Evolutionary conservation across 2,113 vertebrate genomes (phyloP).

Genomic region (Podarcis cretensis): DNA sequence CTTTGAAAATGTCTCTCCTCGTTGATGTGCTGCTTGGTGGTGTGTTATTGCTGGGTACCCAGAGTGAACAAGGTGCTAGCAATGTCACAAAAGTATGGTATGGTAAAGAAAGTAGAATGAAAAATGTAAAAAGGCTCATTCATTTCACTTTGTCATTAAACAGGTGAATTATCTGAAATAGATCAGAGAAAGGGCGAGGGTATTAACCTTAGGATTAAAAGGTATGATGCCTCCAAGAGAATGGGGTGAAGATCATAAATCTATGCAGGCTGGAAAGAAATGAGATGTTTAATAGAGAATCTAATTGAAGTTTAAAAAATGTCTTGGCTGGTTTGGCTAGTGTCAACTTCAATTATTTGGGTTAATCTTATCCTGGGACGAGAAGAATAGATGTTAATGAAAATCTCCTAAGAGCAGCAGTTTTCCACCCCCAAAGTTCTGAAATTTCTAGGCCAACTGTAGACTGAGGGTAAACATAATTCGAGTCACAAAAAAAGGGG

Average conservation of each 20-base stretch:
- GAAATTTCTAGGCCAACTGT: conserved; percentile 13
- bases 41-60: background rate
- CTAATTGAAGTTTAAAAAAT: conserved; percentile 60
- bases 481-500: background rate
- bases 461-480: background rate
- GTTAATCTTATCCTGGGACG: conserved; percentile 12
- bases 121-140: conserved; percentile 42
- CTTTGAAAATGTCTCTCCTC: conserved; percentile 6
- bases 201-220: conserved; percentile 73
- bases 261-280: conserved; percentile 52
- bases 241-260: conserved; percentile 62
- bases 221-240: conserved; percentile 48
- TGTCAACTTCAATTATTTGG: conserved; percentile 48
- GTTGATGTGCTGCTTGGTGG: background rate
- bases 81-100: conserved; percentile 27
- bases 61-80: conserved; percentile 23
- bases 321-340: conserved; percentile 45
- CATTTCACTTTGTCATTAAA: conserved; percentile 57
- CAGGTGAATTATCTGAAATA: conserved; percentile 64
- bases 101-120: conserved; percentile 43
- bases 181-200: conserved; percentile 40
- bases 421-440: background rate
- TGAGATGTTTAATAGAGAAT: conserved; percentile 64
- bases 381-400: conserved; percentile 8
- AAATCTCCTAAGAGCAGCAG: background rate